Evolutionary conservation across 2,888 invertebrate species (phyloP), one percentile per base, ranked within the genome.

Genomic region (Allophyes oxyacanthae): DNA sequence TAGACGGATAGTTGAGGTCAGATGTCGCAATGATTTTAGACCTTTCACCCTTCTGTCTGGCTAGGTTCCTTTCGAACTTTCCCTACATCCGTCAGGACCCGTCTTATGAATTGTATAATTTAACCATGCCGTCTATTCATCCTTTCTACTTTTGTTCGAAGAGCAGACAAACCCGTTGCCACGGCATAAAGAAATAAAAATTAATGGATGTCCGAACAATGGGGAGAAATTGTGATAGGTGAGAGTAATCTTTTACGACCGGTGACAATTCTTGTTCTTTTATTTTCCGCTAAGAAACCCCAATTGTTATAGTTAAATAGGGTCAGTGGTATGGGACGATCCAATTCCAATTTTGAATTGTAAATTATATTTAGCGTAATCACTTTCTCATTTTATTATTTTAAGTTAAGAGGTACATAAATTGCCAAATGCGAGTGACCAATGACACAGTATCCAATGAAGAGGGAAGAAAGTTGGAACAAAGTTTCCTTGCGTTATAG

Each of bases 141-240:
- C 84, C 86, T 90, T 90, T 89, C 79, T 85, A 68, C 86, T 83
- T 89, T 92, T 92, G 88, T 90, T 77, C 81, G 72, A 68, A 72
- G 81, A 86, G 89, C 87, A 86, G 86, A 87, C 81, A 87, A 92
- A 93, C 92, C 86, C 85, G 92, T 92, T 91, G 88, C 78, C 81
- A 79, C 72, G 76, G 74, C 81, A 83, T 83, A 84, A 88, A 86
- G 84, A 76, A 80, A 82, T 76, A 83, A 88, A 87, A 87, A 83
- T 91, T 92, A 92, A 92, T 93, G 91, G 89, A 84, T 84, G 85
- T 87, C 85, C 84, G 82, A 84, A 92, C 92, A 93, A 93, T 90
- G 76, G 75, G 81, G 86, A 88, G 93, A 92, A 92, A 93, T 94
- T 91, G 90, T 93, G 91, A 93, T 93, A 92, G 93, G 93, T 89